These are phyloP conservation scores for Struthio camelus DNA, from an alignment of 2,113 vertebrate genomes.

Conservation along the genomic window DNA sequence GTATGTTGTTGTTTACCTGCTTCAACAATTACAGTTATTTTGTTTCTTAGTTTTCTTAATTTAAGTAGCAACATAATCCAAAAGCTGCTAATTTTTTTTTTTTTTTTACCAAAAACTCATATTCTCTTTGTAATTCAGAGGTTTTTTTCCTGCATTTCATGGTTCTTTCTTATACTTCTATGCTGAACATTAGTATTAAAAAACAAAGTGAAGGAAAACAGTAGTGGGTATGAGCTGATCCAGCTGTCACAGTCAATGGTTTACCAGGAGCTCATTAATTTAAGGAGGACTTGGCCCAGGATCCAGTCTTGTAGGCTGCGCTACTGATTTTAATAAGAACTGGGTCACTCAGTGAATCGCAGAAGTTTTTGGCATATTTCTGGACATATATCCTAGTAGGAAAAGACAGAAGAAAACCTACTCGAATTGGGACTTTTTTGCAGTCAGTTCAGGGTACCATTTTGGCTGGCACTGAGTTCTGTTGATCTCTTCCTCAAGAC, in stretches of 20 bases:
- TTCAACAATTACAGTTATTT: background rate
- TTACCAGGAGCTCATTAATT: background rate
- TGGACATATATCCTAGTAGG: background rate
- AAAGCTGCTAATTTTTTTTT: background rate
- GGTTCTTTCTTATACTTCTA: background rate
- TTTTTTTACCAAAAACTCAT: background rate
- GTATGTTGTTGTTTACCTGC: background rate
- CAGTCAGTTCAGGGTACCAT: background rate
- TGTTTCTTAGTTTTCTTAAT: background rate
- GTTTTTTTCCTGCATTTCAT: rapidly evolving
- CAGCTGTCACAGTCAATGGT: background rate
- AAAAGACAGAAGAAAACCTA: background rate
- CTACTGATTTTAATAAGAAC: background rate
- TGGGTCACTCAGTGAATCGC: background rate
- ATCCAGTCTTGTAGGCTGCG: background rate
- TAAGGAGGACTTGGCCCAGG: background rate
- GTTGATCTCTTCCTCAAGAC: background rate
- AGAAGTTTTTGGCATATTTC: background rate
- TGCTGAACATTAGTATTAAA: background rate
- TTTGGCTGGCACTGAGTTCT: background rate
- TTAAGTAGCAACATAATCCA: background rate
- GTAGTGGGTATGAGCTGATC: background rate
- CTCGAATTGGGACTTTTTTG: background rate
- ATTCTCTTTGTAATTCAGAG: background rate
- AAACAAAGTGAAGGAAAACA: background rate